A percentile compares a stretch with the other conserved stretches of the same genome.
Evolutionary conservation across 2,888 invertebrate species (phyloP).

Genomic region (Xanthorhoe designata): DNA sequence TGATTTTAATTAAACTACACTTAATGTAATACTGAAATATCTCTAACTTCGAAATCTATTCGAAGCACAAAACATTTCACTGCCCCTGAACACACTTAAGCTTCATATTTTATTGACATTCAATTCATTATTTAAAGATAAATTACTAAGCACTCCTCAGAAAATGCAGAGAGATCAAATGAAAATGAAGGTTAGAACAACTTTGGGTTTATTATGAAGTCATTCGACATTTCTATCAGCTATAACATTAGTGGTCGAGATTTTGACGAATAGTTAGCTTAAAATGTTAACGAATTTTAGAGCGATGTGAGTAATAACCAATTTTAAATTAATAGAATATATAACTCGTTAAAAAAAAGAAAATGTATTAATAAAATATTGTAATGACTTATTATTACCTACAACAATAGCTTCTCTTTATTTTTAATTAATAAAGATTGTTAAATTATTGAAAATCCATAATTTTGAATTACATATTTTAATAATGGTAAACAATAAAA

Average conservation of each 20-base stretch:
- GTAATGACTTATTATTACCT: no score
- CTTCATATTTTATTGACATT: background rate
- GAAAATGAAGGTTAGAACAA: conserved; percentile 25
- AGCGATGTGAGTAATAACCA: background rate
- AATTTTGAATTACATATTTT: no score
- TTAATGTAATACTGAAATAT: background rate
- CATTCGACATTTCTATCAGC: conserved; percentile 8
- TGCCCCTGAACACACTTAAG: background rate
- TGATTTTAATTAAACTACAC: no score
- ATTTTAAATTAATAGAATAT: background rate
- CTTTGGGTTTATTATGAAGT: conserved; percentile 8
- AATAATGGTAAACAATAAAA: no score
- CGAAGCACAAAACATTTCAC: background rate
- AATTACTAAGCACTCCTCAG: conserved; percentile 1
- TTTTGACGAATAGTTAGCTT: background rate
- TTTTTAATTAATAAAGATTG: no score
- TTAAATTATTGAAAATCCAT: no score
- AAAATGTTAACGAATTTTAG: no score
- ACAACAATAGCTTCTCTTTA: no score
- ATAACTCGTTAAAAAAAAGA: no score
- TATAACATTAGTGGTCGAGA: background rate
- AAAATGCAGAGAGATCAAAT: conserved; percentile 1
- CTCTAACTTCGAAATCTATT: background rate
- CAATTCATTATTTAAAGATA: background rate
- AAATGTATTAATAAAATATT: no score